phyloP scores from a whole-genome alignment of 2,888 invertebrate species.

The Papilio demoleus region DNA sequence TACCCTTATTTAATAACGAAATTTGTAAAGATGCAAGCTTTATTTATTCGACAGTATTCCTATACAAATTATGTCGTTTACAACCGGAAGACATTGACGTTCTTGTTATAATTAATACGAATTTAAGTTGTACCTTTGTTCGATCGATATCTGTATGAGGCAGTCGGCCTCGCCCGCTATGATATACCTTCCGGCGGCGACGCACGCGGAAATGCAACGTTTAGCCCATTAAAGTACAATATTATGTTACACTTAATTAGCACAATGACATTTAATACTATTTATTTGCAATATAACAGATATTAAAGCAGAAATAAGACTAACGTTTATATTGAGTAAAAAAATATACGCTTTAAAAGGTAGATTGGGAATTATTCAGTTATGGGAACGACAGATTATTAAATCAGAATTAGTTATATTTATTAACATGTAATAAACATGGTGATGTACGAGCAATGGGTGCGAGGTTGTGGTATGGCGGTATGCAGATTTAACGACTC shows the following conservation, averaged over 20 bases:
- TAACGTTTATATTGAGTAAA: too few relatives aligned
- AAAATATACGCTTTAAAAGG: too few relatives aligned
- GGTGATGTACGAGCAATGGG: neutral
- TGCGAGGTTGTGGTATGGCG: constrained; percentile 50
- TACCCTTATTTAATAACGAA: too few relatives aligned
- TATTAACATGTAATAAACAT: too few relatives aligned
- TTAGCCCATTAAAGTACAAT: constrained; percentile 47
- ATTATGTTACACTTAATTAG: constrained; percentile 41
- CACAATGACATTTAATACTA: constrained; percentile 12
- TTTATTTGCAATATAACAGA: too few relatives aligned
- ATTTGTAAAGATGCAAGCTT: neutral
- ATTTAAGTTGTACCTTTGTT: constrained; percentile 35
- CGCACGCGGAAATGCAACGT: constrained; percentile 44
- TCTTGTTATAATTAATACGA: constrained; percentile 34
- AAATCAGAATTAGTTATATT: neutral
- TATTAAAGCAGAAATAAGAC: too few relatives aligned
- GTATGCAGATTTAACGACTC: constrained; percentile 55
- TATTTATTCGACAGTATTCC: neutral
- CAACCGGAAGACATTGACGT: constrained; percentile 18
- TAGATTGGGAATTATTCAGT: neutral
- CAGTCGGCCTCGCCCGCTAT: constrained; percentile 46
- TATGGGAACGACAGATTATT: neutral
- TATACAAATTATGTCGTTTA: neutral
- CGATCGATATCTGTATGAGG: constrained; percentile 45
- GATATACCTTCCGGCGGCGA: constrained; percentile 45